Percentiles rank a stretch among this genome's conserved stretches.
These are phyloP conservation scores for Microcebus ravelobensis DNA, from an alignment of 2,113 vertebrate species.

Conservation along the genomic window DNA sequence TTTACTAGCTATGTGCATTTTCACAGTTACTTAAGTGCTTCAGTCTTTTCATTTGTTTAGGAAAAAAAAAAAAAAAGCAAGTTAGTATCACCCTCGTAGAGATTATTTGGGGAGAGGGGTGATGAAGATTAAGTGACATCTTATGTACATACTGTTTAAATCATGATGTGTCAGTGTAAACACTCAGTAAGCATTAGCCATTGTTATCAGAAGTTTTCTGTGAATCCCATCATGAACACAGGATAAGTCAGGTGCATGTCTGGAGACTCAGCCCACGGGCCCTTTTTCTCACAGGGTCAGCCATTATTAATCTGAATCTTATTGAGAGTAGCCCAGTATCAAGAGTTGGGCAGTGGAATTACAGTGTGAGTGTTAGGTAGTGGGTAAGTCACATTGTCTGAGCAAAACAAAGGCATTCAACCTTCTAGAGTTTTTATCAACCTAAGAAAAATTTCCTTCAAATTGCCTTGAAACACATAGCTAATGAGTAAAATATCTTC, in stretches of 20 bases:
- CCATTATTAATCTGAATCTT: background rate
- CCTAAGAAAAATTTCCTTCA: background rate
- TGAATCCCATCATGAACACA: background rate
- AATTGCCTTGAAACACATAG: background rate
- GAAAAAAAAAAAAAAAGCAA: background rate
- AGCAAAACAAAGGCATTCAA: background rate
- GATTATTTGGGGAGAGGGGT: background rate
- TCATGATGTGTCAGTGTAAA: background rate
- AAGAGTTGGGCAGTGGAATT: background rate
- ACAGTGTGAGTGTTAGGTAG: background rate
- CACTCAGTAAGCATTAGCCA: background rate
- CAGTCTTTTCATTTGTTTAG: background rate
- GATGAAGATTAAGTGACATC: background rate
- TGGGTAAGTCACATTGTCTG: background rate
- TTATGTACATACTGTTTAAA: background rate
- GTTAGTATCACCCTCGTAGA: background rate
- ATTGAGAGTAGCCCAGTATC: background rate
- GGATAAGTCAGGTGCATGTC: background rate
- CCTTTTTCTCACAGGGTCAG: background rate
- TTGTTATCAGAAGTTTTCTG: background rate
- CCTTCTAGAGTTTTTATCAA: background rate
- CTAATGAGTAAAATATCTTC: background rate
- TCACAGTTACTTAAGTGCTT: background rate
- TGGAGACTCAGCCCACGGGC: background rate
- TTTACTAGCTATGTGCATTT: background rate